A percentile compares a stretch with the other conserved stretches of the same genome.
Evolutionary conservation across 2,888 invertebrate species (phyloP).

Genomic region (Agrochola circellaris): DNA sequence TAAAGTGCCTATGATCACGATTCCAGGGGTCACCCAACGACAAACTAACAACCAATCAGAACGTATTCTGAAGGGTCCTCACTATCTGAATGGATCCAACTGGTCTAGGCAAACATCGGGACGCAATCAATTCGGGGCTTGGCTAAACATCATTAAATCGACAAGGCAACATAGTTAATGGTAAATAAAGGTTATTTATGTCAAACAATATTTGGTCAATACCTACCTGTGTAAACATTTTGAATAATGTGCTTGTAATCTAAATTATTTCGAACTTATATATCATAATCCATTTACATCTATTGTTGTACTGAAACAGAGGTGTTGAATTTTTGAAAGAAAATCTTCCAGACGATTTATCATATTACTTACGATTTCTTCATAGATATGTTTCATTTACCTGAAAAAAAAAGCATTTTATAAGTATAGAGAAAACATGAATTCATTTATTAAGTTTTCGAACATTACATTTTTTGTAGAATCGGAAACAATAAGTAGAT

Average conservation of each 20-base stretch:
- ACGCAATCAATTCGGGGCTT: slow-evolving; percentile 69
- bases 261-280: not conserved
- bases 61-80: slow-evolving; percentile 62
- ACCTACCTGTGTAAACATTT: slow-evolving; percentile 11
- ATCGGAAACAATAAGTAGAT: too few relatives aligned
- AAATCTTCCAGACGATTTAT: too few relatives aligned
- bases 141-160: slow-evolving; percentile 67
- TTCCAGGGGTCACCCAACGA: slow-evolving; percentile 43
- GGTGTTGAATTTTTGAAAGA: not conserved
- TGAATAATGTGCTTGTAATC: slow-evolving; percentile 13
- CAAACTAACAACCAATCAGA: slow-evolving; percentile 69
- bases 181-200: slow-evolving; percentile 49
- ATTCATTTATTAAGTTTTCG: not conserved
- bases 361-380: slow-evolving; percentile 23
- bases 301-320: too few relatives aligned
- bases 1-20: slow-evolving; percentile 30
- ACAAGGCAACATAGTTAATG: slow-evolving; percentile 52
- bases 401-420: slow-evolving; percentile 26
- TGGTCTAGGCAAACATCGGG: slow-evolving; percentile 68
- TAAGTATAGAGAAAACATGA: not conserved
- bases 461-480: not conserved
- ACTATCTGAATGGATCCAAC: slow-evolving; percentile 64
- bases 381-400: slow-evolving; percentile 22
- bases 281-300: not conserved
- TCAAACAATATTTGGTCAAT: not conserved